Base-by-base conservation (phyloP, 2,888 invertebrate genomes). In the Cinara cedri region DNA sequence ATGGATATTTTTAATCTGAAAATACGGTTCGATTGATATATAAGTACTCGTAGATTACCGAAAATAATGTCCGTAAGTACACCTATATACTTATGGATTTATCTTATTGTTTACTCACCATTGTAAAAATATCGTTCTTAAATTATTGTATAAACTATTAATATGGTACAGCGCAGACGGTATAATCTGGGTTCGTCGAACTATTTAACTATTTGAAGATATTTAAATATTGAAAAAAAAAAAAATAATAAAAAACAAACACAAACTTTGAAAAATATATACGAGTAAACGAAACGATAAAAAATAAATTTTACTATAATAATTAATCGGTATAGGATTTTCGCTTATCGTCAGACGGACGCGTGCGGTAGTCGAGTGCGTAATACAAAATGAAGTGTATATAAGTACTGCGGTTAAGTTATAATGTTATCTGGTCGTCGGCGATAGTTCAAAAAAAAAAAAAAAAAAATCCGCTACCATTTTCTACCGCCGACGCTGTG, bases 291-390 rank as follows among this genome's bases (percentile, higher is more conserved):
- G 10, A 60, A 60, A 60, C 10, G 3, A 26, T n/a, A 26, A n/a
- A 21, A 19, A 26, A 26, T n/a, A 4, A 0, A 9, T 46, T 63
- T 13, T 9, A 49, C 9, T 55, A 14, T 19, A 4, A 26, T n/a
- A 24, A 49, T 24, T 66, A 10, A 66, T 46, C 11, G 8, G 9
- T 66, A 72, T n/a, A 24, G n/a, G n/a, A 46, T n/a, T n/a, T n/a
- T 46, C 9, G 26, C 26, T 42, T 19, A 60, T 46, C 1, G 13
- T 19, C 26, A 34, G 42, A n/a, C 42, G 42, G 24, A 63, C 74
- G 63, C 54, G 62, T 63, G 63, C 54, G 62, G 13, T 63, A 42
- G 54, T 74, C 51, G 74, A 54, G 49, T 49, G 62, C 34, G 49
- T 49, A 62, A 74, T 51, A 34, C 16, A 42, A 54, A 60, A 54